A percentile compares a stretch with the other conserved stretches of the same genome.
phyloP scores from a whole-genome alignment of 2,888 invertebrate species.

The Pherbina coryleti region DNA sequence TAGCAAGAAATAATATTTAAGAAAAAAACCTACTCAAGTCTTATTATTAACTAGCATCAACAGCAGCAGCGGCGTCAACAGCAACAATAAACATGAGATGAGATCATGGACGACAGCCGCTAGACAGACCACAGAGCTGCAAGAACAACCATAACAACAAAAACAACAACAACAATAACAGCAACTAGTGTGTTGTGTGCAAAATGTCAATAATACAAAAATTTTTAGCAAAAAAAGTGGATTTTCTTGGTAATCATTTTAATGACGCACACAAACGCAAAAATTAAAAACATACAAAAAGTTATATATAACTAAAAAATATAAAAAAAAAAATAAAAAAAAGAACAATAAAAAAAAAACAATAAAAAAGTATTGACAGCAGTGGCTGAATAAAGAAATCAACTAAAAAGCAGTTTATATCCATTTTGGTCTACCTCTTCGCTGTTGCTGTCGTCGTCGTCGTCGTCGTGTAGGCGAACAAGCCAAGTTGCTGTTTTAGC shows the following conservation, averaged over 20 bases:
- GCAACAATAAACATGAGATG: conserved; percentile 1
- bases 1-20: background rate
- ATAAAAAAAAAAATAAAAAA: background rate
- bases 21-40: background rate
- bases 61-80: background rate
- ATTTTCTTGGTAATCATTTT: conserved; percentile 3
- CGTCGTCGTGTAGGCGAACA: conserved; percentile 6
- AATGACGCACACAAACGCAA: background rate
- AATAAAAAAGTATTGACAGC: background rate
- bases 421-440: background rate
- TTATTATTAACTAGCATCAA: background rate
- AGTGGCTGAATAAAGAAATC: background rate
- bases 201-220: background rate
- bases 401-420: background rate
- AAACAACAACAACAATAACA: too few species aligned
- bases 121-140: background rate
- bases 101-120: background rate
- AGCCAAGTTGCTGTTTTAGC: background rate
- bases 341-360: too few species aligned
- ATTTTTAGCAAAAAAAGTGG: background rate
- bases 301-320: too few species aligned
- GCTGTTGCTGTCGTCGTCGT: too few species aligned
- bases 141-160: background rate
- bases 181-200: background rate
- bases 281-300: too few species aligned